Conservation (phyloP, 2,113 vertebrate species). For the Salvelinus namaycush region DNA sequence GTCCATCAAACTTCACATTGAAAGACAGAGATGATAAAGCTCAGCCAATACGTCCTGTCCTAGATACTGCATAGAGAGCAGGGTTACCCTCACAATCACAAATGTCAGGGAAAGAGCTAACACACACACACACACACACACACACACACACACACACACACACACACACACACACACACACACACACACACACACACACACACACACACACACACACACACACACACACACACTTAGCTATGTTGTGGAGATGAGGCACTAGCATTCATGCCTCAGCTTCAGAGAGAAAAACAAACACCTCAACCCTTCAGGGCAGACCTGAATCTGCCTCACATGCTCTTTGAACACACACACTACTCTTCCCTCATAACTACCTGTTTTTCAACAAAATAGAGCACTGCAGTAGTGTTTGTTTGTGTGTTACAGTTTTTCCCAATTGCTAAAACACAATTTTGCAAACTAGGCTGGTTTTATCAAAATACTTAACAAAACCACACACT, state of each 20-base stretch:
- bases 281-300: conserved; percentile 65
- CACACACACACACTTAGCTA: too few relatives aligned
- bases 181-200: neutral
- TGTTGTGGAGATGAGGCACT: conserved; percentile 58
- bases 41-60: conserved; percentile 25
- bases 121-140: conserved; percentile 2
- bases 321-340: conserved; percentile 70
- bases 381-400: neutral
- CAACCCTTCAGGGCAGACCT: conserved; percentile 70
- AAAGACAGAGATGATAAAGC: conserved; percentile 47
- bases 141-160: neutral
- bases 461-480: too few relatives aligned
- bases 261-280: conserved; percentile 59
- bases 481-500: too few relatives aligned
- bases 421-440: too few relatives aligned
- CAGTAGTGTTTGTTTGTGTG: neutral
- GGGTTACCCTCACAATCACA: neutral
- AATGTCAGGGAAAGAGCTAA: neutral
- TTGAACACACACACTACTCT: conserved; percentile 16
- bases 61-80: conserved; percentile 14
- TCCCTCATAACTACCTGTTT: neutral
- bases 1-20: conserved; percentile 33
- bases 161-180: neutral
- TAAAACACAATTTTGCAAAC: too few relatives aligned
- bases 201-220: too few relatives aligned